Percentiles rank a stretch among this genome's conserved stretches.
These are phyloP conservation scores for Eulithis prunata DNA, from an alignment of 2,888 invertebrate species.

Conservation along the genomic window DNA sequence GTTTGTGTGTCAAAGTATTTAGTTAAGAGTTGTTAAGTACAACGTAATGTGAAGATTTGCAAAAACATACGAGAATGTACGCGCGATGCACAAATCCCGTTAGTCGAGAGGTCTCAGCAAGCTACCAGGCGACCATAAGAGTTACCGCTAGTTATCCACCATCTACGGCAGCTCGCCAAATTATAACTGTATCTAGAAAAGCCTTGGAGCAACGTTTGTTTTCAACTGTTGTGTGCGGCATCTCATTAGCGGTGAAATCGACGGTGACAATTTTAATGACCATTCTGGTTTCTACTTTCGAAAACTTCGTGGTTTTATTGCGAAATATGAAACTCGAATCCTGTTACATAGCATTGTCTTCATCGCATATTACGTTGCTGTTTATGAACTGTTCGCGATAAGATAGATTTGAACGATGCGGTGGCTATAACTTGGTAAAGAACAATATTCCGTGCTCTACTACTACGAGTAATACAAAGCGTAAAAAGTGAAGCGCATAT, in stretches of 20 bases:
- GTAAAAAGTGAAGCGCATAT: conserved; percentile 39
- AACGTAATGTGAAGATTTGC: conserved; percentile 10
- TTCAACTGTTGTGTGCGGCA: conserved; percentile 53
- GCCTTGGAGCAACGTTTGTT: conserved; percentile 49
- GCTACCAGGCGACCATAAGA: conserved; percentile 60
- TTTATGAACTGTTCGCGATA: conserved; percentile 34
- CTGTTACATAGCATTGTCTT: conserved; percentile 29
- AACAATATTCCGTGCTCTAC: conserved; percentile 11
- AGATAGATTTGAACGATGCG: conserved; percentile 29
- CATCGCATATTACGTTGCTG: conserved; percentile 23
- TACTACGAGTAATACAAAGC: conserved; percentile 16
- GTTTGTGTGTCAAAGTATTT: conserved; percentile 46
- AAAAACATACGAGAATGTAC: conserved; percentile 47
- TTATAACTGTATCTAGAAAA: conserved; percentile 71
- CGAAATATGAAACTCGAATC: conserved; percentile 35
- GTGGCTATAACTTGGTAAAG: conserved; percentile 24
- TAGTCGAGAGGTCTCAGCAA: conserved; percentile 55
- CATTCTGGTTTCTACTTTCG: conserved; percentile 55
- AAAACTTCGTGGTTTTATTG: conserved; percentile 47
- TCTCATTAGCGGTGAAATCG: conserved; percentile 66
- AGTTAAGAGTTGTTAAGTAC: conserved; percentile 40
- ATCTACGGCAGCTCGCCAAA: conserved; percentile 67
- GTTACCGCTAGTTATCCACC: conserved; percentile 75
- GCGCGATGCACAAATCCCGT: conserved; percentile 61
- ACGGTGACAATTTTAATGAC: conserved; percentile 56